phyloP scores from a whole-genome alignment of 2,797 vertebrate genomes.

The Ataeniobius toweri region DNA sequence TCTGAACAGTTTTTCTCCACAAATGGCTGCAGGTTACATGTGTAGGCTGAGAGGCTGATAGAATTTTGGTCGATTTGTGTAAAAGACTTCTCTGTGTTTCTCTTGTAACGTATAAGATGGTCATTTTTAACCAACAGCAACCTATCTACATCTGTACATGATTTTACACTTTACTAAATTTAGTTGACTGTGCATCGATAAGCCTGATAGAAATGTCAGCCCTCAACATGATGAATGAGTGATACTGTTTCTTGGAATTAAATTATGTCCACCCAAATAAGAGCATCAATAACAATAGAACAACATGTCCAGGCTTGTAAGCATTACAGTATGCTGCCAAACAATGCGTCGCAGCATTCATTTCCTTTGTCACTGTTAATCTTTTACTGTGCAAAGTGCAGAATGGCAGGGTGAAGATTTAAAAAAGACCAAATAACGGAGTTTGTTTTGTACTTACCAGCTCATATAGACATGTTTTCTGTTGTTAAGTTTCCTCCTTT shows the following conservation, averaged over 20 bases:
- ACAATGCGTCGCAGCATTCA: constrained; percentile 26
- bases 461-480: background rate
- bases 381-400: constrained; percentile 20
- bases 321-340: constrained; percentile 25
- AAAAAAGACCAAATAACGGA: background rate
- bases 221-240: constrained; percentile 69
- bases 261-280: constrained; percentile 68
- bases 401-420: background rate
- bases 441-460: too few relatives aligned
- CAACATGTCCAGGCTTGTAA: constrained; percentile 46
- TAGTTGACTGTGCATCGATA: constrained; percentile 57
- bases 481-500: background rate
- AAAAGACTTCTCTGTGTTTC: constrained; percentile 6
- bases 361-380: constrained; percentile 35
- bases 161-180: constrained; percentile 43
- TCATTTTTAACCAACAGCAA: constrained; percentile 18
- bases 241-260: constrained; percentile 65
- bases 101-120: constrained; percentile 12
- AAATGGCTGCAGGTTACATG: constrained; percentile 44
- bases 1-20: constrained; percentile 37
- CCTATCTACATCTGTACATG: constrained; percentile 11
- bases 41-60: constrained; percentile 37
- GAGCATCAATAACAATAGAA: constrained; percentile 73
- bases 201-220: constrained; percentile 64
- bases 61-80: constrained; percentile 12